These are phyloP conservation scores for Spea bombifrons DNA, from an alignment of 2,113 vertebrate species.

Conservation along the genomic window DNA sequence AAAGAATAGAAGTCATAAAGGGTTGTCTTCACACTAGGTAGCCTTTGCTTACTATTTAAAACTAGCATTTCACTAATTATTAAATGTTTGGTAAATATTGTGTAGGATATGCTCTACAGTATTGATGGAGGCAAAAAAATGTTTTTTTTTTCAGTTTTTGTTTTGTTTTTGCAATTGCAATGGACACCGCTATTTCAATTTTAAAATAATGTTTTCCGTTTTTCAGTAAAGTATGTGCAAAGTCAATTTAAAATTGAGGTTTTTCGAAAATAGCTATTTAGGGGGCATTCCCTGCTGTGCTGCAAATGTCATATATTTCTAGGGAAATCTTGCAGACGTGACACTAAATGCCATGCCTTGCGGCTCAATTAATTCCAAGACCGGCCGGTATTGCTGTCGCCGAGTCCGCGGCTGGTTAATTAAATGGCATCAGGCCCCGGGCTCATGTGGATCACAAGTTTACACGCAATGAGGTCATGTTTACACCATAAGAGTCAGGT, in stretches of 20 bases:
- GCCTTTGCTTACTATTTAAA: too few relatives aligned
- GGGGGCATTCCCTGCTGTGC: conserved; percentile 11
- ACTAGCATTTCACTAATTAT: too few relatives aligned
- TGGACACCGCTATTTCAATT: too few relatives aligned
- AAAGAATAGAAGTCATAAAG: too few relatives aligned
- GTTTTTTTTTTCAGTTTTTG: too few relatives aligned
- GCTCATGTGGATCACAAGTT: conserved; percentile 7
- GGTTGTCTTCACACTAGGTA: too few relatives aligned
- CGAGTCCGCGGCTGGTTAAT: conserved; percentile 12
- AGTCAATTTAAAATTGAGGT: background rate
- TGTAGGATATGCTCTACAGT: too few relatives aligned
- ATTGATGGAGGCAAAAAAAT: too few relatives aligned
- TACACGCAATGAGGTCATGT: conserved; percentile 1
- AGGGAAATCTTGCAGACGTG: conserved; percentile 6
- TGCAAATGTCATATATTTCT: conserved; percentile 35
- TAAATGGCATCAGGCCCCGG: conserved; percentile 30
- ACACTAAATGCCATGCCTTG: conserved; percentile 31
- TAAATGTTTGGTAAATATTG: too few relatives aligned
- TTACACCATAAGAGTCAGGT: background rate
- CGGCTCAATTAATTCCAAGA: conserved; percentile 13
- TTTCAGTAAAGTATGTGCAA: too few relatives aligned
- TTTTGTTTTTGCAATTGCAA: too few relatives aligned
- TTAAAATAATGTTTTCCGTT: too few relatives aligned
- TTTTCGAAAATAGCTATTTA: background rate
- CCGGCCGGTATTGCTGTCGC: background rate